Conservation (phyloP, 2,888 invertebrate genomes). For the Pemphredon lugubris region DNA sequence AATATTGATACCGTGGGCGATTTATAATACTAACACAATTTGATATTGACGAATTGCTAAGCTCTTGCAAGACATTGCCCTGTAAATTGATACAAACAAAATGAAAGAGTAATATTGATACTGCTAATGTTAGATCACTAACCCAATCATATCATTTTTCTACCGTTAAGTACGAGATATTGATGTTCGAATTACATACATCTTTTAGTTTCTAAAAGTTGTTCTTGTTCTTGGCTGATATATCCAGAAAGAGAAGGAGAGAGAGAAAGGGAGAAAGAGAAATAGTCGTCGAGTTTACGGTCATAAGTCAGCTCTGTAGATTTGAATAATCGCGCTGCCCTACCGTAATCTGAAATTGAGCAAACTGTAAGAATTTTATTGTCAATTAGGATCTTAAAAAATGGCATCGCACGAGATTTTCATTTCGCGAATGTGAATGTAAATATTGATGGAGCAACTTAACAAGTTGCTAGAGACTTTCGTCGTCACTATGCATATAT, state of each 20-base stretch:
- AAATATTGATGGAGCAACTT: slow-evolving; percentile 27
- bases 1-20: neutral
- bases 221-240: slow-evolving; percentile 24
- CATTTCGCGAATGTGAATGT: slow-evolving; percentile 27
- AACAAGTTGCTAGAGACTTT: slow-evolving; percentile 1
- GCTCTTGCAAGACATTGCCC: slow-evolving; percentile 5
- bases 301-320: neutral
- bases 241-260: neutral
- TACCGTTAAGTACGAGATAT: slow-evolving; percentile 9
- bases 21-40: slow-evolving; percentile 20
- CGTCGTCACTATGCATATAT: slow-evolving; percentile 6
- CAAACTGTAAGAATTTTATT: no score
- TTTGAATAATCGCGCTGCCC: slow-evolving; percentile 1
- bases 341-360: slow-evolving; percentile 22
- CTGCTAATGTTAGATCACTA: slow-evolving; percentile 2
- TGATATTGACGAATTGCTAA: slow-evolving; percentile 41
- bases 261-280: neutral
- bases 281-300: slow-evolving; percentile 2
- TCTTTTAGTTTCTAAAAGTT: slow-evolving; percentile 25
- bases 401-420: slow-evolving; percentile 20
- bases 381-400: slow-evolving; percentile 42
- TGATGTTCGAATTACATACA: neutral
- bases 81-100: neutral
- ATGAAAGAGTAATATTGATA: neutral
- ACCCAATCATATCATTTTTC: slow-evolving; percentile 30